Conservation (phyloP, 2,113 vertebrate genomes). For the Geococcyx californianus region DNA sequence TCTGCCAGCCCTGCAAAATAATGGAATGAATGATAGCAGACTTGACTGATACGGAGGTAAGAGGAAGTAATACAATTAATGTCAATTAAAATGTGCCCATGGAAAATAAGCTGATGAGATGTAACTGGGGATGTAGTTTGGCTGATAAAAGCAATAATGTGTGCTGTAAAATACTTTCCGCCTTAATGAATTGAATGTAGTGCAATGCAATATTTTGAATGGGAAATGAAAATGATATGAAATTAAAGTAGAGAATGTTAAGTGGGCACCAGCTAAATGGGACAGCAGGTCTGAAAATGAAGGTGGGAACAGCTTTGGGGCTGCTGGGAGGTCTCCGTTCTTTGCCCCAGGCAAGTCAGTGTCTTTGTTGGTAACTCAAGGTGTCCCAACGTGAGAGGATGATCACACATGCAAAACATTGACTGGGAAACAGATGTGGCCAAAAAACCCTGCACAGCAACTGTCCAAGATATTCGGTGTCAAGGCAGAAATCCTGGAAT, state of each 20-base stretch:
- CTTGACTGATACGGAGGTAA: slow-evolving; percentile 62
- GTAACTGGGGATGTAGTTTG: slow-evolving; percentile 63
- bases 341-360: neutral
- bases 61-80: slow-evolving; percentile 68
- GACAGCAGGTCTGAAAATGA: neutral
- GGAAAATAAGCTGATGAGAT: slow-evolving; percentile 70
- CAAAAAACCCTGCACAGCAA: neutral
- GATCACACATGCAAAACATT: accelerated
- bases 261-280: neutral
- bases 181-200: slow-evolving; percentile 54
- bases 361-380: neutral
- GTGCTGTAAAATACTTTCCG: slow-evolving; percentile 41
- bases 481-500: neutral
- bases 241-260: neutral
- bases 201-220: slow-evolving; percentile 38
- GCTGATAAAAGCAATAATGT: slow-evolving; percentile 65
- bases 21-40: slow-evolving; percentile 56
- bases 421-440: neutral
- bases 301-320: neutral
- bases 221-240: neutral
- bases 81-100: slow-evolving; percentile 66
- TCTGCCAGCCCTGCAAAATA: slow-evolving; percentile 62
- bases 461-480: accelerated
- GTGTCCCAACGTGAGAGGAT: accelerated
- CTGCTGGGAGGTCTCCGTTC: accelerated